These are phyloP conservation scores for Corticium candelabrum DNA, from an alignment of 37 sponge, comb jelly and placozoan genomes.

Conservation along the genomic window DNA sequence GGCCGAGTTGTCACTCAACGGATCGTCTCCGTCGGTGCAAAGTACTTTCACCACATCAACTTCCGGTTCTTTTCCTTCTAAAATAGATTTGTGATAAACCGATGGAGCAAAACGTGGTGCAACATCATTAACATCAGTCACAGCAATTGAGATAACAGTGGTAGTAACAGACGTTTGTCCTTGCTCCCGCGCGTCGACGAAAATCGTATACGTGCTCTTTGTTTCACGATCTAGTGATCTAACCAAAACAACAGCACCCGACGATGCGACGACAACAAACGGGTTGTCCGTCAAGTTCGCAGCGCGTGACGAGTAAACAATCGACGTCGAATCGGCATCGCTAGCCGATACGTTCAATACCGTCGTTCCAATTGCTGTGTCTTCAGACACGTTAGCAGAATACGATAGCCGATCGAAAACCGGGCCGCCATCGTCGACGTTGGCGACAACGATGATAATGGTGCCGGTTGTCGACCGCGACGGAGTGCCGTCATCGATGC, in stretches of 20 bases:
- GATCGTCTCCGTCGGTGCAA: not conserved
- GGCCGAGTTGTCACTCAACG: not conserved
- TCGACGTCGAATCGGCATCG: not conserved
- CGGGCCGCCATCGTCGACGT: not conserved
- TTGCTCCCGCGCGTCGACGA: not conserved
- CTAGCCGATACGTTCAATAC: not conserved
- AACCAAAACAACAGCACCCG: not conserved
- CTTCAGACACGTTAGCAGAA: not conserved
- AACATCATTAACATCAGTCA: not conserved
- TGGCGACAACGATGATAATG: not conserved
- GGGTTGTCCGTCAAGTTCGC: not conserved
- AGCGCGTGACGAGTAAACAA: not conserved
- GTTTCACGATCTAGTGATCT: not conserved
- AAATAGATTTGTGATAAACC: conserved; percentile 13
- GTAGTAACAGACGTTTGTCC: not conserved
- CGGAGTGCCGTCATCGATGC: not conserved
- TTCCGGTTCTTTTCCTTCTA: not conserved
- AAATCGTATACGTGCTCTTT: not conserved
- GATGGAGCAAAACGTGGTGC: not conserved
- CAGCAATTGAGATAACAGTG: conserved; percentile 6
- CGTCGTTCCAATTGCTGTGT: not conserved
- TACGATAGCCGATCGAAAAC: not conserved
- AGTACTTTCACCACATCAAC: not conserved
- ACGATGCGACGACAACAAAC: not conserved
- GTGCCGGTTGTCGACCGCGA: not conserved